Evolutionary conservation across 2,113 vertebrate genomes (phyloP), one percentile per base, ranked within the genome.

Genomic region (Barnardius zonarius): DNA sequence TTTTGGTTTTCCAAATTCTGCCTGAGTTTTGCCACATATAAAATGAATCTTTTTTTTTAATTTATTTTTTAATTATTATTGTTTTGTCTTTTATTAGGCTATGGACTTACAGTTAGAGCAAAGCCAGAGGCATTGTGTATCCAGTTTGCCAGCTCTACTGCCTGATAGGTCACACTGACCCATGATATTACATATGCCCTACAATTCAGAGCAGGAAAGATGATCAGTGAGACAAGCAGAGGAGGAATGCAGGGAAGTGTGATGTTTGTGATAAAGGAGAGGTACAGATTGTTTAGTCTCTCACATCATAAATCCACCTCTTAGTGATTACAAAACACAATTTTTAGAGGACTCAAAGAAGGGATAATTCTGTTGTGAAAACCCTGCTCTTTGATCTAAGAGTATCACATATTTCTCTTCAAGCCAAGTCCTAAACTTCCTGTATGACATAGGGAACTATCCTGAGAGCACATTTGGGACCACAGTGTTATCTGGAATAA

Each of bases 241-340:
- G 57, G 22, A 76, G 88, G 83, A 93, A 69, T 44, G 44, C 88
- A 61, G 83, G 44, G 79, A 72, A 39, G 52, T 2, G 82, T 6
- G 43, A 93, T 78, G 51, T 51, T 44, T 2, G 37, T 2, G 35
- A 66, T 81, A 62, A 92, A 88, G 55, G 28, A 63, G 61, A 81
- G 55, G 64, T 62, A 44, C 44, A 78, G 64, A 28, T 31, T 84
- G 64, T 91, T 92, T 59, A 63, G 28, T 81, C 81, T 86, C 68
- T 92, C 83, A 83, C 24, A 0, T 88, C 89, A 80, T 86, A 92
- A 92, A 96, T 92, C 83, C 76, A 49, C 64, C 44, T 62, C 77
- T 28, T 83, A 51, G 55, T 31, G 69, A 77, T 64, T 77, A 49
- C 68, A 35, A 46, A 88, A 15, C 23, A 24, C 49, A 9, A 11